Conservation (phyloP, 2,113 vertebrate genomes). For the Tiliqua scincoides region DNA sequence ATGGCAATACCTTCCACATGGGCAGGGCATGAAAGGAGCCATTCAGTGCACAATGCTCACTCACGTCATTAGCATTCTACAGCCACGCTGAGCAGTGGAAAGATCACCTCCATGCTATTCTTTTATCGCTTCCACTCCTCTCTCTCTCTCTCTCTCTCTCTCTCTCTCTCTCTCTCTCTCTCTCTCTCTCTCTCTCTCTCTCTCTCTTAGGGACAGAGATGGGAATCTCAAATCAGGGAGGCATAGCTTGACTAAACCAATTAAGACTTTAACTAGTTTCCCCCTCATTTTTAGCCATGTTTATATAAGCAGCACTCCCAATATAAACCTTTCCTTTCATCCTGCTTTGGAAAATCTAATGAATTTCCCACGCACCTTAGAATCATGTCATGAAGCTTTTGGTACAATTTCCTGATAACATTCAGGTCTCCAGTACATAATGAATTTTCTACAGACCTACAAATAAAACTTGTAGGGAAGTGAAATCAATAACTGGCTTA, state of each 20-base stretch:
- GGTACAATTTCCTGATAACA: not conserved
- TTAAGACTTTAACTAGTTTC: conserved; percentile 30
- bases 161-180: not conserved
- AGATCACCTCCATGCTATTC: not conserved
- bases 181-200: not conserved
- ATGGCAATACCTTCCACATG: too few species aligned
- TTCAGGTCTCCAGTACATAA: not conserved
- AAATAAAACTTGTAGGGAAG: conserved; percentile 10
- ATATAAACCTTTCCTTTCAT: conserved; percentile 26
- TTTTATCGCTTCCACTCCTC: conserved; percentile 20
- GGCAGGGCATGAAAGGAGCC: too few species aligned
- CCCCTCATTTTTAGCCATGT: not conserved
- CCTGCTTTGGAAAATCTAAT: not conserved
- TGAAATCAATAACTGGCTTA: conserved; percentile 17
- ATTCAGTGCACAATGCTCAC: too few species aligned
- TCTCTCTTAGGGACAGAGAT: not conserved
- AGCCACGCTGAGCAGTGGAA: not conserved
- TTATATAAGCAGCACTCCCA: conserved; percentile 8
- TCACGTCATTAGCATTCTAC: too few species aligned
- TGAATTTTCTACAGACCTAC: not conserved
- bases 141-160: not conserved
- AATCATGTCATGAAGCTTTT: not conserved
- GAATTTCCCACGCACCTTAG: conserved; percentile 1
- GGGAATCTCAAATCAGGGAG: not conserved
- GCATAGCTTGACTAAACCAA: conserved; percentile 5